Evolutionary conservation across 2,113 vertebrate genomes (phyloP).

Genomic region (Chrysemys picta): DNA sequence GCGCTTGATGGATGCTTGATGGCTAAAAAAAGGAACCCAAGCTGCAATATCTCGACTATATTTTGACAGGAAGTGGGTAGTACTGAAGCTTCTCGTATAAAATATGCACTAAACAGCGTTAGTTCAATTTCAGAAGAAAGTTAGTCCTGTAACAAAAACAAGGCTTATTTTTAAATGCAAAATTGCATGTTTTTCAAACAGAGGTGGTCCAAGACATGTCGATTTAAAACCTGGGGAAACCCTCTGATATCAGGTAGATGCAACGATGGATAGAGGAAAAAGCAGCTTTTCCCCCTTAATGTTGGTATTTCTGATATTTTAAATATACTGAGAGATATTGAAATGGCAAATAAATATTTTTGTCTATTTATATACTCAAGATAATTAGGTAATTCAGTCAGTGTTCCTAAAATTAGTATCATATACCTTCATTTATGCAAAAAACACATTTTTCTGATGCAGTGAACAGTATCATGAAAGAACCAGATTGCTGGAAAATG

Average conservation of each 20-base stretch:
- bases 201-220: not conserved
- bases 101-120: rapidly evolving
- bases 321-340: not conserved
- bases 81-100: not conserved
- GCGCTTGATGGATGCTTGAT: not conserved
- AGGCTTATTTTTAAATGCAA: rapidly evolving
- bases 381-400: not conserved
- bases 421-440: not conserved
- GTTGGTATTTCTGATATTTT: not conserved
- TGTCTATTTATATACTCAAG: not conserved
- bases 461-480: too few relatives aligned
- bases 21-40: not conserved
- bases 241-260: not conserved
- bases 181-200: not conserved
- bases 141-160: rapidly evolving
- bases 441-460: too few relatives aligned
- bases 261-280: not conserved
- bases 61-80: not conserved
- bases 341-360: not conserved
- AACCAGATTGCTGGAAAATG: too few relatives aligned
- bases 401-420: not conserved
- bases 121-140: rapidly evolving
- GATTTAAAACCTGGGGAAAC: rapidly evolving
- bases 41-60: not conserved
- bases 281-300: not conserved